Percentiles rank a stretch among this genome's conserved stretches.
Evolutionary conservation across 2,888 invertebrate species (phyloP).

Genomic region (Boloria euphrosyne): DNA sequence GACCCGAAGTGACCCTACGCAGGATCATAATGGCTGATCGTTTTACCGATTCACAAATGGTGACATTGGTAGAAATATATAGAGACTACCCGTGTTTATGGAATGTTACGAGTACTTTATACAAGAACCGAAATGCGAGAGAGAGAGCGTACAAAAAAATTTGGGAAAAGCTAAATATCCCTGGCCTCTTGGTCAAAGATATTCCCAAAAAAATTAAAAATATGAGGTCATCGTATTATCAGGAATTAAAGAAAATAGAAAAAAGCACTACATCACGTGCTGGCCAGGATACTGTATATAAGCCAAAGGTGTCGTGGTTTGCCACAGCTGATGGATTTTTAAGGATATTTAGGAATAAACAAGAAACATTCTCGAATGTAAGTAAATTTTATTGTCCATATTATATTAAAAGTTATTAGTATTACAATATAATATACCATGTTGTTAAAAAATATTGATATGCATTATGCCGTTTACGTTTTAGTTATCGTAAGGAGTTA

Average conservation of each 20-base stretch:
- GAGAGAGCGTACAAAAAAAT: conserved; percentile 5
- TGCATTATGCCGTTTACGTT: too few relatives aligned
- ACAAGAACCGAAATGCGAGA: conserved; percentile 6
- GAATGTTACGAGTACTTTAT: conserved; percentile 5
- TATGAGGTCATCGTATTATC: background rate
- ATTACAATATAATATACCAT: too few relatives aligned
- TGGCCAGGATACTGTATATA: too few relatives aligned
- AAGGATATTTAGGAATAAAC: too few relatives aligned
- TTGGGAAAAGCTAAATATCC: background rate
- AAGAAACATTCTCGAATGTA: too few relatives aligned
- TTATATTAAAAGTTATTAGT: too few relatives aligned
- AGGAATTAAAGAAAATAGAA: background rate
- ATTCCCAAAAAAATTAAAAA: conserved; percentile 1
- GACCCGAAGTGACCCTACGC: background rate
- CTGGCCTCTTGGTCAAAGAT: background rate
- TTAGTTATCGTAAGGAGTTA: too few relatives aligned
- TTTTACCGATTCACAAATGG: conserved; percentile 9
- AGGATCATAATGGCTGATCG: conserved; percentile 9
- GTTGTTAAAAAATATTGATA: too few relatives aligned
- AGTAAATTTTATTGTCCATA: too few relatives aligned
- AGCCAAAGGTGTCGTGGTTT: too few relatives aligned
- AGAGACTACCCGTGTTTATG: background rate
- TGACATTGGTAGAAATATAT: conserved; percentile 1
- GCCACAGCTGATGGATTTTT: too few relatives aligned
- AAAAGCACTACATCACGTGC: too few relatives aligned